phyloP scores from a whole-genome alignment of 2,888 invertebrate species.

The Agrilus cyanescens region DNA sequence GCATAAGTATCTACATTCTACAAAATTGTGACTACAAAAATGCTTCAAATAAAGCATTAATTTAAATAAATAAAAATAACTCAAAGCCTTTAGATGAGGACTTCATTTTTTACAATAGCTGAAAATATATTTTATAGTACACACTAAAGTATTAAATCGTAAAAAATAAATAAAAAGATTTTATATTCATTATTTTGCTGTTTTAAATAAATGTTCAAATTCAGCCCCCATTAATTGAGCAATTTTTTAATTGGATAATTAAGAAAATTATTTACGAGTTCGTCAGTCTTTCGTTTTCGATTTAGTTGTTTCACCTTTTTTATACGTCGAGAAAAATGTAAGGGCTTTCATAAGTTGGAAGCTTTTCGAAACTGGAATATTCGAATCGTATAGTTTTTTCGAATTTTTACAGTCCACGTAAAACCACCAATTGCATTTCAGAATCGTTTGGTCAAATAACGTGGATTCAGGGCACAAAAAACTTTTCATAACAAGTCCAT shows the following conservation, averaged over 20 bases:
- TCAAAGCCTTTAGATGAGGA: too few species aligned
- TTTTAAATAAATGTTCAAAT: too few species aligned
- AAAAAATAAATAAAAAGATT: too few species aligned
- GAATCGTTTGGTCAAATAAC: constrained; percentile 79
- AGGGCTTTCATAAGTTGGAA: constrained; percentile 85
- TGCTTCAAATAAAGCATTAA: too few species aligned
- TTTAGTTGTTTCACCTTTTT: constrained; percentile 42
- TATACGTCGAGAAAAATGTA: constrained; percentile 78
- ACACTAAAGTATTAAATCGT: too few species aligned
- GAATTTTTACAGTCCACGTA: constrained; percentile 83
- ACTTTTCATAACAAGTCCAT: constrained; percentile 81
- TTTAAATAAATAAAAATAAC: too few species aligned
- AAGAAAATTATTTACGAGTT: background rate
- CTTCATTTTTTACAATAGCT: too few species aligned
- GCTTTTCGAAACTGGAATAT: constrained; percentile 82
- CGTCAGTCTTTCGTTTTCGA: constrained; percentile 21
- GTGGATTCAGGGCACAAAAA: constrained; percentile 87
- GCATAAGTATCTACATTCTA: too few species aligned
- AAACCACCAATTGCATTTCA: constrained; percentile 92
- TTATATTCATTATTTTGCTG: too few species aligned
- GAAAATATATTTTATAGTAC: too few species aligned
- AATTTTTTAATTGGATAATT: background rate
- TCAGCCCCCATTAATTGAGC: background rate
- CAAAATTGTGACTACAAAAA: too few species aligned
- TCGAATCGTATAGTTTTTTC: constrained; percentile 71